Evolutionary conservation across 2,888 invertebrate species (phyloP), one percentile per base, ranked within the genome.

Genomic region (Clistopyga incitator): DNA sequence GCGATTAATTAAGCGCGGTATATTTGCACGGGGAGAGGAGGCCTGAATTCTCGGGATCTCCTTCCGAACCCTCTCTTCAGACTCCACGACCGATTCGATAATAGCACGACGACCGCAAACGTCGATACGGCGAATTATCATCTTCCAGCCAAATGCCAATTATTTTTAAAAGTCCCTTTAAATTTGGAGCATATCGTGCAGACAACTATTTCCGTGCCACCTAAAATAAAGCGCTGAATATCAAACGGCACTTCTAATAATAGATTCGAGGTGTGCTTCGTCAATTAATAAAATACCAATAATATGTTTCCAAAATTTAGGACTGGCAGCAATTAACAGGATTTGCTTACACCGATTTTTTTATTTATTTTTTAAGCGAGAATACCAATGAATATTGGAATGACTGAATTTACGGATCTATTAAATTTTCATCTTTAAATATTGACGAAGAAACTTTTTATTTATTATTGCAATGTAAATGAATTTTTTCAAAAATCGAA

Each of bases 41-140:
- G 29, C 50, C 68, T 29, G 13, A 18, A 68, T 68, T 68, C 50
- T 52, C 52, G 29, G 50, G 6, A 29, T 71, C 71, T 56, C 23
- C 13, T 11, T 56, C 52, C 23, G 29, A 34, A 38, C 15, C 23
- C 54, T 13, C 34, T 56, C 23, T 6, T 25, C 68, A 29, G n/a
- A 68, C 52, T 68, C 42, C 42, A 71, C 42, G 71, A 23, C 56
- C 56, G 54, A 42, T 13, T 71, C 38, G 71, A 56, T 56, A 71
- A 71, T 56, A 71, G 71, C 38, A 70, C 67, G n/a, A 70, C 67
- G n/a, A 70, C 71, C 71, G 54, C 71, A 71, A 56, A 56, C 56
- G 71, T 71, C 71, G 42, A 71, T 71, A 71, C 4, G 42, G 8
- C 6, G 6, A 34, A 56, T 42, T 18, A 56, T 56, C 38, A 13